A percentile compares a stretch with the other conserved stretches of the same genome.
These are phyloP conservation scores for Nicator chloris DNA, from an alignment of 2,113 vertebrate genomes.

Conservation along the genomic window DNA sequence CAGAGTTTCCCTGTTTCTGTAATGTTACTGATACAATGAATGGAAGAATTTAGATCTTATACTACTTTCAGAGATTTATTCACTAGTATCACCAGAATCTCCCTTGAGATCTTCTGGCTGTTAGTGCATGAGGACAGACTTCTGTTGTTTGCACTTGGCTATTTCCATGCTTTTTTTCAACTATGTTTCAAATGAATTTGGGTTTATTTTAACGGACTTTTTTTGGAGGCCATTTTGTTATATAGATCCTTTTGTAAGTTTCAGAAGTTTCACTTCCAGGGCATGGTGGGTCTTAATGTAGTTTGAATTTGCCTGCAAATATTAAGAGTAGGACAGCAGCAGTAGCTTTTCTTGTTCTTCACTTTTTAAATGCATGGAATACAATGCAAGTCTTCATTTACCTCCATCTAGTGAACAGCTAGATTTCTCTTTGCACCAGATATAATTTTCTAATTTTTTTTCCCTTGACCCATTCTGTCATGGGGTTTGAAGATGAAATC, in stretches of 20 bases:
- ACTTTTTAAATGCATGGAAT: neutral
- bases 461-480: neutral
- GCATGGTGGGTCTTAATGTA: neutral
- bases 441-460: neutral
- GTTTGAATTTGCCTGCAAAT: neutral
- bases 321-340: neutral
- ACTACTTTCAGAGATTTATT: neutral
- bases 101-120: neutral
- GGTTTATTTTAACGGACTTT: neutral
- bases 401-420: neutral
- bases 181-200: neutral
- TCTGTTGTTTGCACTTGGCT: neutral
- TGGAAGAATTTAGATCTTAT: neutral
- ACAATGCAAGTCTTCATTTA: neutral
- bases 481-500: neutral
- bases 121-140: neutral
- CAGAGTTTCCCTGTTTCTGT: neutral
- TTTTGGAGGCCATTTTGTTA: neutral
- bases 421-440: neutral
- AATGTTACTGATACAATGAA: neutral
- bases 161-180: neutral
- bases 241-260: neutral
- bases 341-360: neutral
- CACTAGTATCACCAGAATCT: neutral
- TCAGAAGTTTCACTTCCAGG: neutral